phyloP scores from a whole-genome alignment of 2,888 invertebrate species.

The Panopea generosa region DNA sequence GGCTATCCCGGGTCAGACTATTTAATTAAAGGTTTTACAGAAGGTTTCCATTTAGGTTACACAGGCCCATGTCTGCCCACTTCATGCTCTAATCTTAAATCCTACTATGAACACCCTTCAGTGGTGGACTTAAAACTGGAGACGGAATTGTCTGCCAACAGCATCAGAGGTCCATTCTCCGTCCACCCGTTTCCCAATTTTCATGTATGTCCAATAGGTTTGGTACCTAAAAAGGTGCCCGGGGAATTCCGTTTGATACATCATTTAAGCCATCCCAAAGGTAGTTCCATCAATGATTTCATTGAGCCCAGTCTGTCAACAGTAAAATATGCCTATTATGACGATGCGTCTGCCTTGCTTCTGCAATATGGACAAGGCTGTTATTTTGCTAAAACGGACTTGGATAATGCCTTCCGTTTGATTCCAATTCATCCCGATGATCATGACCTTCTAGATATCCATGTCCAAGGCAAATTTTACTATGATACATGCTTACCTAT shows the following conservation, averaged over 20 bases:
- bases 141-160: no score
- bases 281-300: slow-evolving; percentile 40
- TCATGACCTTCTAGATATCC: slow-evolving; percentile 36
- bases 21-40: no score
- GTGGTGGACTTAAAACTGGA: no score
- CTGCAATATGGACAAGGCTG: neutral
- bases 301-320: slow-evolving; percentile 20
- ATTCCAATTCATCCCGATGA: slow-evolving; percentile 35
- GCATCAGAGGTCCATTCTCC: slow-evolving; percentile 28
- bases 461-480: slow-evolving; percentile 22
- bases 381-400: slow-evolving; percentile 41
- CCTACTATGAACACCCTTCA: no score
- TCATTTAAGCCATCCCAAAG: slow-evolving; percentile 38
- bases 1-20: no score
- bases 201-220: slow-evolving; percentile 35
- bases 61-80: no score
- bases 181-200: slow-evolving; percentile 7
- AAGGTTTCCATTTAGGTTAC: no score
- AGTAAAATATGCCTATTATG: slow-evolving; percentile 35
- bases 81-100: no score
- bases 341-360: slow-evolving; percentile 24
- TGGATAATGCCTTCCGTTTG: slow-evolving; percentile 26
- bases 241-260: slow-evolving; percentile 50
- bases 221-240: slow-evolving; percentile 42
- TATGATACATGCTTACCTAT: slow-evolving; percentile 36